Percentiles rank a stretch among this genome's conserved stretches.
Evolutionary conservation across 2,888 invertebrate species (phyloP).

Genomic region (Melanchra persicariae): DNA sequence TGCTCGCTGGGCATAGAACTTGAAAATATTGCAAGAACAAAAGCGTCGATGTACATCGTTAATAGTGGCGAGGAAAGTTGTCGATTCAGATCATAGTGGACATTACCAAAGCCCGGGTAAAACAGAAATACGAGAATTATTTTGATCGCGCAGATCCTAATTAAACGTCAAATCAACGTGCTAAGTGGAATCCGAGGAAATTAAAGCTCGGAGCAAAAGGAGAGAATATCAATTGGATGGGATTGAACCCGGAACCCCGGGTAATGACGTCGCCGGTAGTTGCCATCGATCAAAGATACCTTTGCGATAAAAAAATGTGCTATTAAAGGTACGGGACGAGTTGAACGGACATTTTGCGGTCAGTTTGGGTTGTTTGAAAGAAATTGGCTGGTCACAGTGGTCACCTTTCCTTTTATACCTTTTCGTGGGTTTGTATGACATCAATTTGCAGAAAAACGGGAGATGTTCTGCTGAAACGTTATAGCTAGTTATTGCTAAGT

Average conservation of each 20-base stretch:
- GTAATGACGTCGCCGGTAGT: conserved; percentile 33
- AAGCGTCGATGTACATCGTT: conserved; percentile 20
- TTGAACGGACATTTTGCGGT: conserved; percentile 26
- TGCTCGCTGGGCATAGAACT: not conserved
- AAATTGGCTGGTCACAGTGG: conserved; percentile 34
- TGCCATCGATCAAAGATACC: conserved; percentile 36
- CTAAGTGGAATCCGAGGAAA: conserved; percentile 51
- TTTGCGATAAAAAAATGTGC: conserved; percentile 36
- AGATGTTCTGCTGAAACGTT: conserved; percentile 15
- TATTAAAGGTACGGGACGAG: conserved; percentile 23
- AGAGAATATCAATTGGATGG: conserved; percentile 49
- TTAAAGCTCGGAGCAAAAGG: conserved; percentile 32
- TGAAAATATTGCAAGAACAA: not conserved
- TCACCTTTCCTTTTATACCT: conserved; percentile 22
- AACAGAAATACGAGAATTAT: conserved; percentile 54
- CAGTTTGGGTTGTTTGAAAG: conserved; percentile 38
- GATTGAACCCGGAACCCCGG: conserved; percentile 29
- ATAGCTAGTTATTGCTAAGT: not conserved
- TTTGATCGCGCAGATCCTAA: conserved; percentile 59
- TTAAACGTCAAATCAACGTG: conserved; percentile 63
- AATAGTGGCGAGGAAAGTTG: not conserved
- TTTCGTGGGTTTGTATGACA: conserved; percentile 11
- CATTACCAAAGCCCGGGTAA: conserved; percentile 15
- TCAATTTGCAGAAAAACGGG: conserved; percentile 20
- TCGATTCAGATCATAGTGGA: not conserved